Percentiles rank a stretch among this genome's conserved stretches.
Evolutionary conservation across 2,888 invertebrate species (phyloP).

Genomic region (Prostheceraeus crozeri): DNA sequence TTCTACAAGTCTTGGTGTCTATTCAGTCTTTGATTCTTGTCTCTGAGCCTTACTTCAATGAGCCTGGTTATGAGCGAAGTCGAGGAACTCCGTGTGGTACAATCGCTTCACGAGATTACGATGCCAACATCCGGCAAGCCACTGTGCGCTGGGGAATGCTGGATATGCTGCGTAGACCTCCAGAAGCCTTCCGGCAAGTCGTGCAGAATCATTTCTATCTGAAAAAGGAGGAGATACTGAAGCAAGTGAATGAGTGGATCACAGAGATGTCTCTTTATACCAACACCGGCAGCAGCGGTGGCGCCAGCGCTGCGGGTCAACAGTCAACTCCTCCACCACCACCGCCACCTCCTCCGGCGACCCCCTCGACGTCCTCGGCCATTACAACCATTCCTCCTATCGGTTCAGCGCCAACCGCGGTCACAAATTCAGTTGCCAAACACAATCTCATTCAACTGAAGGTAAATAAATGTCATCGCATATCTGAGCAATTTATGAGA

Average conservation of each 20-base stretch:
- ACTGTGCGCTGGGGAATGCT: constrained; percentile 93
- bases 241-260: constrained; percentile 82
- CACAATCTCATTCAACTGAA: too few species aligned
- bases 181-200: constrained; percentile 75
- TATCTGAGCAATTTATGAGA: too few species aligned
- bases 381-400: too few species aligned
- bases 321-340: too few species aligned
- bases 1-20: constrained; percentile 63
- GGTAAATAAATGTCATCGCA: too few species aligned
- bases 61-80: constrained; percentile 58
- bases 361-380: too few species aligned
- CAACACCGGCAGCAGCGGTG: too few species aligned
- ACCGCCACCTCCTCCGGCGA: too few species aligned
- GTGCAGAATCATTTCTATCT: constrained; percentile 88
- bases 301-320: too few species aligned
- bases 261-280: too few species aligned
- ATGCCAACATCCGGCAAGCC: constrained; percentile 86
- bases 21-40: constrained; percentile 58
- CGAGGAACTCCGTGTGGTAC: constrained; percentile 64
- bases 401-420: too few species aligned
- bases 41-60: constrained; percentile 58
- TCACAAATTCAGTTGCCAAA: too few species aligned
- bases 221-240: constrained; percentile 78
- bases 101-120: constrained; percentile 82
- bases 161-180: constrained; percentile 79